A percentile compares a stretch with the other conserved stretches of the same genome.
Conservation (phyloP, 2,113 vertebrate genomes). For the Anser brachyrhynchus region DNA sequence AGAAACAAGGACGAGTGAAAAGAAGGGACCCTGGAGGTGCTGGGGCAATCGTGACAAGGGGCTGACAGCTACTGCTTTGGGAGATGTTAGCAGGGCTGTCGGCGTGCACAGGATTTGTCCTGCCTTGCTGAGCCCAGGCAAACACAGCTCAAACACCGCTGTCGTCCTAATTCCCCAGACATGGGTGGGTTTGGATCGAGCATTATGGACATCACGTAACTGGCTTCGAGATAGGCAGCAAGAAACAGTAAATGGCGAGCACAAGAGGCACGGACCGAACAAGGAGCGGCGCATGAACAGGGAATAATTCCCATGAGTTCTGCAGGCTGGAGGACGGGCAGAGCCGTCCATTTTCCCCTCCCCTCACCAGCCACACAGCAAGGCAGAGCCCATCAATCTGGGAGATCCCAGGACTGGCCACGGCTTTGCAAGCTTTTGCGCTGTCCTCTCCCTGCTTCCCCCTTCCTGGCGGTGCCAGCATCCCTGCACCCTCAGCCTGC, state of each 20-base stretch:
- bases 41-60: background rate
- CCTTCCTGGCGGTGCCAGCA: accelerated
- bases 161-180: background rate
- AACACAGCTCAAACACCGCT: background rate
- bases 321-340: background rate
- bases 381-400: accelerated
- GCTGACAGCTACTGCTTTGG: too few relatives aligned
- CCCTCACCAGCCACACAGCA: background rate
- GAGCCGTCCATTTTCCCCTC: background rate
- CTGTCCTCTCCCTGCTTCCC: accelerated
- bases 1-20: background rate
- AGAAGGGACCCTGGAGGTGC: accelerated
- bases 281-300: accelerated
- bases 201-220: too few relatives aligned
- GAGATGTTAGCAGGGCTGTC: accelerated
- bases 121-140: background rate
- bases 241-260: background rate
- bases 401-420: accelerated
- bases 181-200: accelerated
- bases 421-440: accelerated
- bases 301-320: background rate
- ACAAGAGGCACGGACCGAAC: background rate
- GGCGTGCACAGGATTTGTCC: accelerated
- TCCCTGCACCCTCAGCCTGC: background rate
- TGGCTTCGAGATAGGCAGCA: background rate